Evolutionary conservation across 1,140 invertebrate genomes (phyloP).

Genomic region (Dinothrombium tinctorium): DNA sequence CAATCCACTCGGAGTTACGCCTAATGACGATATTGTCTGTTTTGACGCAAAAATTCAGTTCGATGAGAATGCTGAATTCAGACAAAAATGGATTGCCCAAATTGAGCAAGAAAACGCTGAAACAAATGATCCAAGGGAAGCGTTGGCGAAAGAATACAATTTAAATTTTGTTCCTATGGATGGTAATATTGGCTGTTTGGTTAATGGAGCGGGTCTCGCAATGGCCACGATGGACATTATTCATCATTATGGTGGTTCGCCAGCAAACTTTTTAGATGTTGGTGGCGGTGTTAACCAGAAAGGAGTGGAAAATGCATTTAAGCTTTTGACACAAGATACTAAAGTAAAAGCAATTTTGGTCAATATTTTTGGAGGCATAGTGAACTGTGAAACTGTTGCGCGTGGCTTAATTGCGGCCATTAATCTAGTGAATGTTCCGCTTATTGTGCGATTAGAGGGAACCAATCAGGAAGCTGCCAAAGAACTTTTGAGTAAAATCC

Average conservation of each 20-base stretch:
- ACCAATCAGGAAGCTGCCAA: constrained; percentile 42
- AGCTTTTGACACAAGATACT: constrained; percentile 23
- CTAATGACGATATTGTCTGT: constrained; percentile 54
- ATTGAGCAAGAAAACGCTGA: constrained; percentile 40
- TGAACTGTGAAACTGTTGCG: constrained; percentile 91
- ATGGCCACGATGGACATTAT: constrained; percentile 99
- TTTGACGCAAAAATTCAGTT: constrained; percentile 97
- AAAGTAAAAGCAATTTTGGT: constrained; percentile 65
- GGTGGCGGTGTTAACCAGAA: constrained; percentile 26
- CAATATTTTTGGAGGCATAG: constrained; percentile 97
- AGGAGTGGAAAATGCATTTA: constrained; percentile 26
- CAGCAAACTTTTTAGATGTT: constrained; percentile 60
- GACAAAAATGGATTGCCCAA: constrained; percentile 49
- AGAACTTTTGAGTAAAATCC: constrained; percentile 52
- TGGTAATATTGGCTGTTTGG: constrained; percentile 41
- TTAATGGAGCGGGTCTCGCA: constrained; percentile 90
- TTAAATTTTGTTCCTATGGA: constrained; percentile 92
- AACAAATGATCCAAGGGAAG: constrained; percentile 75
- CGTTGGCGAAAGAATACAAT: constrained; percentile 69
- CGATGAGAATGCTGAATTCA: constrained; percentile 89
- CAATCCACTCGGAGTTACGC: constrained; percentile 89
- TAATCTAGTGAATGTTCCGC: constrained; percentile 51
- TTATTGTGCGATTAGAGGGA: constrained; percentile 79
- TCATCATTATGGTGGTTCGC: constrained; percentile 69
- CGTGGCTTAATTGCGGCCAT: constrained; percentile 76